These are phyloP conservation scores for Orthosia cruda DNA, from an alignment of 2,888 invertebrate species.

Conservation along the genomic window DNA sequence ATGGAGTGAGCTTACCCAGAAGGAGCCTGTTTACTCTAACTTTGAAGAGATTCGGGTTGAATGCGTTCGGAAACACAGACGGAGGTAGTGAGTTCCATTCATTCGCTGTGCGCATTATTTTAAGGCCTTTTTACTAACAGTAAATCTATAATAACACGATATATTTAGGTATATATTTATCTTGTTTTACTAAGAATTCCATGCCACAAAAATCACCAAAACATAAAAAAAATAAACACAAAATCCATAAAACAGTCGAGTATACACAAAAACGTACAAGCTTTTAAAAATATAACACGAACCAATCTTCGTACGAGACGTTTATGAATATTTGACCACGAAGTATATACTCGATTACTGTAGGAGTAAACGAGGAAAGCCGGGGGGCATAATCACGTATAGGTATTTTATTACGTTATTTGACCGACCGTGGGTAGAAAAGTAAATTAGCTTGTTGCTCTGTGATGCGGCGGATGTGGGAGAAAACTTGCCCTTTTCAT, in stretches of 20 bases:
- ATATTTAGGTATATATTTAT: too few relatives aligned
- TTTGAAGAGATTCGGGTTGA: too few relatives aligned
- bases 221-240: slow-evolving; percentile 1
- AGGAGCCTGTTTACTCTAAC: too few relatives aligned
- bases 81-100: too few relatives aligned
- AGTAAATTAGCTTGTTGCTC: slow-evolving; percentile 61
- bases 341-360: slow-evolving; percentile 53
- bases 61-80: too few relatives aligned
- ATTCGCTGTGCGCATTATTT: too few relatives aligned
- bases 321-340: slow-evolving; percentile 62
- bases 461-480: slow-evolving; percentile 15
- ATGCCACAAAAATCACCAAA: too few relatives aligned
- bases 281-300: slow-evolving; percentile 40
- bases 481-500: slow-evolving; percentile 31
- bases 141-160: too few relatives aligned
- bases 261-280: slow-evolving; percentile 17
- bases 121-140: too few relatives aligned
- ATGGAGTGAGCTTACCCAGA: too few relatives aligned
- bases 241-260: slow-evolving; percentile 20
- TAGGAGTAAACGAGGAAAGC: slow-evolving; percentile 52
- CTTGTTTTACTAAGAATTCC: too few relatives aligned
- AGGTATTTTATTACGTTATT: slow-evolving; percentile 66
- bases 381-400: slow-evolving; percentile 58
- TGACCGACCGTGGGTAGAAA: slow-evolving; percentile 47
- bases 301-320: slow-evolving; percentile 48